Evolutionary conservation across 2,797 vertebrate genomes (phyloP).

Genomic region (Selene dorsalis): DNA sequence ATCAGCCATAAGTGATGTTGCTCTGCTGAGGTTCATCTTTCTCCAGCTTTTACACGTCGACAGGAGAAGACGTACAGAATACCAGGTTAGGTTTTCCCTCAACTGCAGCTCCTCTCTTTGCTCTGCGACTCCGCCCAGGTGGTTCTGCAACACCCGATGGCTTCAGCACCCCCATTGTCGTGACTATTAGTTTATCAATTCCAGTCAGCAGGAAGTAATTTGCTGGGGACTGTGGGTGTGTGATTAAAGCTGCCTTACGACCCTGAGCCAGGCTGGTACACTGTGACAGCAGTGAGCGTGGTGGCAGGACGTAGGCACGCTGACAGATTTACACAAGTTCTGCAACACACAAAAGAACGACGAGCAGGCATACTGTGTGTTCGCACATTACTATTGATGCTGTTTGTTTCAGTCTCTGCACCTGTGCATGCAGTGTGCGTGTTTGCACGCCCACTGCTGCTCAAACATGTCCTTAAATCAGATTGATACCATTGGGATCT

Average conservation of each 20-base stretch:
- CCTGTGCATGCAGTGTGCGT: not conserved
- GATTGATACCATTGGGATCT: conserved; percentile 42
- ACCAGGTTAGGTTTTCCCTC: not conserved
- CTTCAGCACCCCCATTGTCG: conserved; percentile 48
- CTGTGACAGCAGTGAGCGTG: conserved; percentile 42
- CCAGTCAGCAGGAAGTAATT: conserved; percentile 69
- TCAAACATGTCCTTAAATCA: conserved; percentile 28
- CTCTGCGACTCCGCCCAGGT: conserved; percentile 20
- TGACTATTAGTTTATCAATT: conserved; percentile 71
- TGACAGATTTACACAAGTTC: conserved; percentile 51
- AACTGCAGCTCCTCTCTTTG: conserved; percentile 3
- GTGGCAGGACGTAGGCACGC: conserved; percentile 29
- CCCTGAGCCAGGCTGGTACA: conserved; percentile 54
- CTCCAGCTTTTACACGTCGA: conserved; percentile 33
- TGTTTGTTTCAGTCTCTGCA: conserved; percentile 12
- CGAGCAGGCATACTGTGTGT: conserved; percentile 10
- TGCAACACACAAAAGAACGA: conserved; percentile 40
- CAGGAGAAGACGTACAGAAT: conserved; percentile 27
- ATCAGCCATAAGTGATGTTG: conserved; percentile 35
- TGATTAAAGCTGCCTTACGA: conserved; percentile 68
- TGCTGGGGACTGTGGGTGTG: conserved; percentile 60
- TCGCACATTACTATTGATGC: conserved; percentile 1
- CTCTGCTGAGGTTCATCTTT: conserved; percentile 23
- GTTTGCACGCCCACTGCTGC: conserved; percentile 2
- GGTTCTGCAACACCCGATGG: conserved; percentile 13